Conservation (phyloP, 2,888 invertebrate species). For the Xylota sylvarum region DNA sequence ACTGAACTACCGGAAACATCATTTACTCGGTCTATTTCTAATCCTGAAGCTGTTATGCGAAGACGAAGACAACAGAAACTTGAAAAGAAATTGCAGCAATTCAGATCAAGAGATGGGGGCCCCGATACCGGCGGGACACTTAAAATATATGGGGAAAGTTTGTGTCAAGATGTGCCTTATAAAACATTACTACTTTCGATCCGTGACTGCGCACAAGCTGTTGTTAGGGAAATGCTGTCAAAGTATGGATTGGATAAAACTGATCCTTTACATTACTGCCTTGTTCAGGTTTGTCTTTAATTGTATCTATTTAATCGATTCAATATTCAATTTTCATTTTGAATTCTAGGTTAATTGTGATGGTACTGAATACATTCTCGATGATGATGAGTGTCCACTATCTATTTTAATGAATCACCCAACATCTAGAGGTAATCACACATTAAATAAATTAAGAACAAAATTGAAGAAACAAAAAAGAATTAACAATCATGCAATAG, state of each 20-base stretch:
- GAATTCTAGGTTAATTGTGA: conserved; percentile 86
- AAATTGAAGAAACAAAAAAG: neutral
- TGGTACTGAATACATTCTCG: conserved; percentile 95
- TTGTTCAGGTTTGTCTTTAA: conserved; percentile 91
- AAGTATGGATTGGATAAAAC: conserved; percentile 97
- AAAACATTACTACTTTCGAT: conserved; percentile 98
- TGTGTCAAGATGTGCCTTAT: conserved; percentile 98
- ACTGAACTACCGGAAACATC: conserved; percentile 99
- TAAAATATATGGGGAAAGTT: conserved; percentile 98
- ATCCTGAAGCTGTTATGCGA: conserved; percentile 99
- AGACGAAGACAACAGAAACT: conserved; percentile 97
- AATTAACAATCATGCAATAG: too few relatives aligned
- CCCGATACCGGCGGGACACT: conserved; percentile 96
- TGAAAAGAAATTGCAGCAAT: conserved; percentile 97
- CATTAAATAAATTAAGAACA: neutral
- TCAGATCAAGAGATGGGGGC: conserved; percentile 97
- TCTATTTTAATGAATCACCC: conserved; percentile 97
- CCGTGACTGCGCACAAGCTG: conserved; percentile 95
- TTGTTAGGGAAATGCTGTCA: conserved; percentile 97
- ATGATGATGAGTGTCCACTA: conserved; percentile 98
- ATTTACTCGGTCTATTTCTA: conserved; percentile 99
- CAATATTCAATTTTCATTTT: conserved; percentile 32
- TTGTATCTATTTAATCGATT: conserved; percentile 74
- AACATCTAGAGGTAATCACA: conserved; percentile 92
- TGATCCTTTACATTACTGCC: conserved; percentile 96